Evolutionary conservation across 1,140 invertebrate species (phyloP), one percentile per base, ranked within the genome.

Genomic region (Daktulosphaira vitifoliae): DNA sequence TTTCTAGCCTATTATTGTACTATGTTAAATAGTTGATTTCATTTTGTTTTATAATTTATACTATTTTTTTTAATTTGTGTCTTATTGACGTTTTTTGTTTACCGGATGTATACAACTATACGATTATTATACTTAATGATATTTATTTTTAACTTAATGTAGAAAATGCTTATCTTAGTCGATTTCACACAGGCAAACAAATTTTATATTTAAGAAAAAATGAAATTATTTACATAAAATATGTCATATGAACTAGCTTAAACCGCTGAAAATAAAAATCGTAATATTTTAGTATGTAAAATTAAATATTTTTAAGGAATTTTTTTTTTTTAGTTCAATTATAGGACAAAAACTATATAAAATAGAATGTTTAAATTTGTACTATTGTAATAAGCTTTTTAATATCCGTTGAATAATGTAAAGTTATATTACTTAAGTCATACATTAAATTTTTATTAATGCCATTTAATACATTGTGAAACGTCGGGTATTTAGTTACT

Each of bases 401-500:
- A 33, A 33, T 33, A 33, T 33, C 29, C 29, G 29, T 33, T 33
- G 11, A 5, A 11, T n/a, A n/a, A n/a, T n/a, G n/a, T n/a, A n/a
- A n/a, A n/a, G n/a, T n/a, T 33, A 33, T 33, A 33, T 33, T 33
- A 33, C 11, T 33, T 33, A 11, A 33, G 11, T 33, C 29, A 33
- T 33, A 11, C 29, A 33, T 33, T 6, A 11, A 5, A 33, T 56
- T 54, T 51, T 53, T 16, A 3, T 51, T 53, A 37, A 37, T 33
- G 37, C 18, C 29, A 53, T 46, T 26, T 29, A 59, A 59, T 26
- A 11, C 23, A 46, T 59, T 62, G 56, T 62, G 44, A 59, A 62
- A 62, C 56, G 44, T 48, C 56, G 56, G 56, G 56, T 62, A 62
- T 62, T 62, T 62, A 62, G 56, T 62, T 62, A 62, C 56, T 62